Evolutionary conservation across 2,888 invertebrate species (phyloP), one percentile per base, ranked within the genome.

Genomic region (Drosophila mimica): DNA sequence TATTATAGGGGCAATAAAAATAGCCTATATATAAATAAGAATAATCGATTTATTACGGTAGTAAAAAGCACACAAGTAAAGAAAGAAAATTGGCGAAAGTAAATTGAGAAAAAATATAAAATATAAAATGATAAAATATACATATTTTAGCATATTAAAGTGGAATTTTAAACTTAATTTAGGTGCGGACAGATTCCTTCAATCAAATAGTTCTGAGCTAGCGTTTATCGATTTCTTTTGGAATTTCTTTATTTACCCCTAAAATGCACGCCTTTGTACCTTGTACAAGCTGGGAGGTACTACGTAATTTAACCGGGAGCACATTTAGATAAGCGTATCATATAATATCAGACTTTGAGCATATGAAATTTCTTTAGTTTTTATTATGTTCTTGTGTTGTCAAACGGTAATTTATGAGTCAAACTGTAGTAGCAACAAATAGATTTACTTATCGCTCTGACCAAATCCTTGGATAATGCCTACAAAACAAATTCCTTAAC

Each of bases 261-360:
- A 40, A 3, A 9, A 13, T 2, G 33, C 15, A 75, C 85, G 79
- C 80, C 80, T 17, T 36, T 82, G 77, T 28, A n/a, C 28, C 38
- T 25, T 25, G 25, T 25, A 25, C 25, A 62, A 46, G 48, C 46
- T 58, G 54, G 25, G 25, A 25, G 25, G 54, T 31, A 58, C 48
- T 73, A 63, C 76, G 83, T 68, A 61, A 66, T 69, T 61, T 53
- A 54, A 72, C 58, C 85, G 60, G 88, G 76, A 74, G 72, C 74
- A 72, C 71, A 57, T 56, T 89, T 86, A 89, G 46, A 86, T 84
- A 65, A 70, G 74, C 79, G 66, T 76, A 76, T 84, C 82, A 74
- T 84, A 89, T 86, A 87, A 89, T 89, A 89, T 86, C 88, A 89
- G 88, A 88, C 85, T 84, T 88, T 84, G 85, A 51, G 73, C 79